phyloP scores from a whole-genome alignment of 92 coral and sea anemone genomes.

The Ricordea florida region DNA sequence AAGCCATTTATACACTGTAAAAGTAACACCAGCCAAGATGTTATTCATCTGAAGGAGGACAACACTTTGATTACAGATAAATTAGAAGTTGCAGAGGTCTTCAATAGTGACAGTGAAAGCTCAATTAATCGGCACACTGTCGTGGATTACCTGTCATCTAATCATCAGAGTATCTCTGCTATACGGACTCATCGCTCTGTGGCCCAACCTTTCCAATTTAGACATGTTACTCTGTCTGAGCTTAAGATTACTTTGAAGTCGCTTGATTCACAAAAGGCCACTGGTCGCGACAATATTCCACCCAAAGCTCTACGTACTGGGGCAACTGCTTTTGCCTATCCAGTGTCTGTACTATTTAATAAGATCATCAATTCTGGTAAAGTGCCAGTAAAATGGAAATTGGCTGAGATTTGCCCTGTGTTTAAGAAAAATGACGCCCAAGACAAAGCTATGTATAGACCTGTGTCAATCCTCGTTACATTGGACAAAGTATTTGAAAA shows the following conservation, averaged over 20 bases:
- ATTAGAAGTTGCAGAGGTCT: neutral
- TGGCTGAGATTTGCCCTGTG: conserved; percentile 7
- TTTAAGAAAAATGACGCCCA: conserved; percentile 12
- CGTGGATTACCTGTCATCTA: neutral
- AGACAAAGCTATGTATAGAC: conserved; percentile 22
- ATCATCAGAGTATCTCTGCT: neutral
- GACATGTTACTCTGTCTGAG: neutral
- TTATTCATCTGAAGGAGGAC: neutral
- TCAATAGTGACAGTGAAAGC: neutral
- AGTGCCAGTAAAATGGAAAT: conserved; percentile 13
- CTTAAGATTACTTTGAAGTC: neutral
- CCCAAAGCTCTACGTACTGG: conserved; percentile 15
- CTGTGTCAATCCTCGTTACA: conserved; percentile 16
- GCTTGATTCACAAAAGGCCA: conserved; percentile 24
- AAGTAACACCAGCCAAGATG: neutral
- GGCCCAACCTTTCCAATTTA: neutral
- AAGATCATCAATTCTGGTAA: neutral
- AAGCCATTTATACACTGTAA: neutral
- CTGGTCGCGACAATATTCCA: conserved; percentile 33
- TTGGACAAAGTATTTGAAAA: conserved; percentile 28
- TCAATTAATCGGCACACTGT: neutral
- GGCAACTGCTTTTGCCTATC: neutral
- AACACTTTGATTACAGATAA: neutral
- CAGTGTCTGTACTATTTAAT: neutral
- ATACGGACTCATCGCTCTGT: neutral